Base-by-base conservation (phyloP, 2,888 invertebrate species). In the Apamea anceps region DNA sequence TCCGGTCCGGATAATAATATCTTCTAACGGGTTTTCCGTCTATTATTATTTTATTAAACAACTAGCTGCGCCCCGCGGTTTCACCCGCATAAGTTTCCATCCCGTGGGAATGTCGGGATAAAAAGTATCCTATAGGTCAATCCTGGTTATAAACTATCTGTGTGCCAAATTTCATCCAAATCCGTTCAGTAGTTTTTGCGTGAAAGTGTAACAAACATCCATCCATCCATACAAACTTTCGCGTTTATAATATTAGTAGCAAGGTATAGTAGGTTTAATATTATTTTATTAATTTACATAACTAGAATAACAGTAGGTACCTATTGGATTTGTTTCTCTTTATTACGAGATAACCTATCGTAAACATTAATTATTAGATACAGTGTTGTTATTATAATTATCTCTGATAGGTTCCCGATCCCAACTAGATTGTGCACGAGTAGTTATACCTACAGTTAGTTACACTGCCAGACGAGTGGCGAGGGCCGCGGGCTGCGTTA, bases 401-500 rank as follows among this genome's bases (percentile, higher is more conserved):
- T 60, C 18, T 72, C 12, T 66, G 25, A 79, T 57, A 37, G 32
- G 15, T 13, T 42, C 42, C 72, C 25, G 25, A 42, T 75, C 37
- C 65, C 37, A 63, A 65, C 81, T 81, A 71, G 18, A 70, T 73
- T 62, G 77, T 71, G 37, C 37, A 66, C 62, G 51, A n/a, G 25
- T 82, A 82, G 77, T 45, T 77, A 72, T 72, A n/a, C n/a, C n/a
- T n/a, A 83, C 54, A 80, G 71, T 71, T 75, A 67, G 74, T 79
- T 51, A 80, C 76, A 72, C 77, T 74, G 75, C 73, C 77, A 81
- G 89, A 89, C 85, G 73, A 79, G 82, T 77, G 80, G 89, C 77
- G 85, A 86, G 82, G 87, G 87, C 87, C 85, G 85, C 83, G 88
- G 88, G 85, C 85, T 88, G 80, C 81, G 78, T 86, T 92, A 93